Base-by-base conservation (phyloP, 2,797 vertebrate genomes). In the Megaceryle alcyon region DNA sequence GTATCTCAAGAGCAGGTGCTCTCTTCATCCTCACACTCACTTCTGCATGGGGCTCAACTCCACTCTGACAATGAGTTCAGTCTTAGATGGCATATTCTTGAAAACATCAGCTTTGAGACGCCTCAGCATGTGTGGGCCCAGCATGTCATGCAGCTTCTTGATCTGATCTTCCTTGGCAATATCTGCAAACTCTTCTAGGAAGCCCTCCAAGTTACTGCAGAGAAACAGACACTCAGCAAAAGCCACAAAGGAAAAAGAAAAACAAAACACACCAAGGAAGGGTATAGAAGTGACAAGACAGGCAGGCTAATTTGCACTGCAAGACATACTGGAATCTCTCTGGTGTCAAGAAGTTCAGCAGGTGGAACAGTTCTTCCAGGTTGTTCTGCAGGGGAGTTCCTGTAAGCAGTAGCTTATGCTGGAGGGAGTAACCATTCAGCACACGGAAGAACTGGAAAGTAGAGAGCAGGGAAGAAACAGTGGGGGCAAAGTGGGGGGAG, bases 161-260 rank as follows among this genome's bases (percentile, higher is more conserved):
- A 99, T 99, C 98, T 99, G 99, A 98, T 99, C 99, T 95, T 99
- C 99, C 97, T 99, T 99, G 94, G 99, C 99, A 81, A 99, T 99
- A 95, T 99, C 99, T 0, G 99, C 99, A 98, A 99, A 99, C 97
- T 99, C 99, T 96, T 99, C 99, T 94, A 99, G 97, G 97, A 99
- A 99, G 60, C 99, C 99, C 96, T 99, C 99, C 94, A 99, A 97
- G 97, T 99, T 99, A 97, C 99, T 99, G 96, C 59, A 79, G 59
- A 94, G 44, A 90, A 96, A 94, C 3, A 91, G 72, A 90, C 56
- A 94, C 48, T 93, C 69, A 88, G 37, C 51, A 95, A 94, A 89
- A 14, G 3, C 20, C 48, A 85, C 70, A 75, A 86, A 39, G 11
- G 17, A 44, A 66, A 73, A 64, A 68, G 41, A 61, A 14, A 12